Percentiles rank a stretch among this genome's conserved stretches.
These are phyloP conservation scores for Coregonus sp. DNA, from an alignment of 2,797 vertebrate genomes.

Conservation along the genomic window DNA sequence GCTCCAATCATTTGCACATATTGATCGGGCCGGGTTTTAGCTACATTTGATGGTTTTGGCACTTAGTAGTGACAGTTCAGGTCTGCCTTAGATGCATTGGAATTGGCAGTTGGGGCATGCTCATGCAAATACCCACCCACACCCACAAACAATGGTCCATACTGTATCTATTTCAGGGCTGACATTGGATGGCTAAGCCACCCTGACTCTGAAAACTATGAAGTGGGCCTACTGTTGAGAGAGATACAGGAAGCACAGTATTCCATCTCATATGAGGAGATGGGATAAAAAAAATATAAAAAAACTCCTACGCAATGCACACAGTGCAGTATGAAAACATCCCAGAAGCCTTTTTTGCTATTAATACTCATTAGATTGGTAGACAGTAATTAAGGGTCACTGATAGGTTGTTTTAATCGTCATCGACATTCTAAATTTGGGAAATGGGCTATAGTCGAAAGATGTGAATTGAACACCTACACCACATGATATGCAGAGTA, in stretches of 20 bases:
- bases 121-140: neutral
- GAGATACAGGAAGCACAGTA: conserved; percentile 4
- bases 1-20: neutral
- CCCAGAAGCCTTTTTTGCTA: conserved; percentile 25
- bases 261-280: neutral
- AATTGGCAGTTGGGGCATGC: neutral
- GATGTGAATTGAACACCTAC: neutral
- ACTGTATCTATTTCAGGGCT: neutral
- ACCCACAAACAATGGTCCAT: neutral
- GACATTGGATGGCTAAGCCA: neutral
- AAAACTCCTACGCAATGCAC: neutral
- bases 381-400: conserved; percentile 24
- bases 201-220: neutral
- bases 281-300: neutral
- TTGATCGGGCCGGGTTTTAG: neutral
- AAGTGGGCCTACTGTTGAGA: neutral
- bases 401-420: conserved; percentile 13
- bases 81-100: neutral
- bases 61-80: neutral
- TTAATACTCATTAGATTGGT: conserved; percentile 38
- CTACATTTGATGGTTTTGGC: neutral
- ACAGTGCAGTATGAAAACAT: conserved; percentile 7
- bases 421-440: conserved; percentile 28
- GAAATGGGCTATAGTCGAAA: neutral
- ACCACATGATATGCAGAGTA: neutral